A percentile compares a stretch with the other conserved stretches of the same genome.
Conservation (phyloP, 2,888 invertebrate genomes). For the Phaonia tiefii region DNA sequence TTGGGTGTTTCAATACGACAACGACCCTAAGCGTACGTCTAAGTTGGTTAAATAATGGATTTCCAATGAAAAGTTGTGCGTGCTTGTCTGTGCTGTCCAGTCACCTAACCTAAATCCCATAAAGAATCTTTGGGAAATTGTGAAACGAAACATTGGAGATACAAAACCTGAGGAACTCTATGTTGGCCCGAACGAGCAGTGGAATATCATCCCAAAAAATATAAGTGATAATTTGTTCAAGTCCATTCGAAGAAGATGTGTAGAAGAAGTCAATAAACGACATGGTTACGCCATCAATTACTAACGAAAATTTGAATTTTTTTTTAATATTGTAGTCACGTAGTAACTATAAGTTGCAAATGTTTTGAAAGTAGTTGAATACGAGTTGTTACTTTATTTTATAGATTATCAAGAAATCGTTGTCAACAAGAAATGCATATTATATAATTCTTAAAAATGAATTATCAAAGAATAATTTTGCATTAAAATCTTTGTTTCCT, state of each 20-base stretch:
- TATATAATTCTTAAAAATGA: constrained; percentile 6
- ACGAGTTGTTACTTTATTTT: not conserved
- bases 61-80: not conserved
- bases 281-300: not conserved
- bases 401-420: not conserved
- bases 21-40: no score
- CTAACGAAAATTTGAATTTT: no score
- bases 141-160: not conserved
- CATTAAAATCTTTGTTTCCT: no score
- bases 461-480: no score
- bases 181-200: not conserved
- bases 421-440: not conserved
- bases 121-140: no score
- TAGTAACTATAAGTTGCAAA: not conserved
- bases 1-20: not conserved
- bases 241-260: constrained; percentile 6
- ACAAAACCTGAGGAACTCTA: not conserved
- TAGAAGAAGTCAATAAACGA: constrained; percentile 1
- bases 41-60: not conserved
- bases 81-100: not conserved
- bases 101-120: not conserved
- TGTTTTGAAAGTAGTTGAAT: not conserved
- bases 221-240: not conserved
- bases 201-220: no score
- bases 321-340: no score